Conservation (phyloP, 2,113 vertebrate genomes). For the Amphiprion percula region DNA sequence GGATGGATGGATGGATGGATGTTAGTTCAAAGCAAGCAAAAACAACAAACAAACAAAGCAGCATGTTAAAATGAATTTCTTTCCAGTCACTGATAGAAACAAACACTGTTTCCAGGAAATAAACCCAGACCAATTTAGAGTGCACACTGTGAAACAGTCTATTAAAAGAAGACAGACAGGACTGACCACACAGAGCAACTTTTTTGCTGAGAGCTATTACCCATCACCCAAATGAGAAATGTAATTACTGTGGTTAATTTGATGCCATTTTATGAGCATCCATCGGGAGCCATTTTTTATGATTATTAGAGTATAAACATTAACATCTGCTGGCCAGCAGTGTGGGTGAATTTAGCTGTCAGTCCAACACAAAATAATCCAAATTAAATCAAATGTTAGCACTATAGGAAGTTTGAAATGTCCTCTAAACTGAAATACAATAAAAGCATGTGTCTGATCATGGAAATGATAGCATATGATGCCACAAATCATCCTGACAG, state of each 20-base stretch:
- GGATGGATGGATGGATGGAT: too few relatives aligned
- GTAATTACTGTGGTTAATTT: constrained; percentile 39
- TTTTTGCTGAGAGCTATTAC: constrained; percentile 23
- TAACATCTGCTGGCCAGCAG: constrained; percentile 41
- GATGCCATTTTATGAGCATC: constrained; percentile 24
- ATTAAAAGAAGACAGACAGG: neutral
- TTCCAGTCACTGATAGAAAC: constrained; percentile 28
- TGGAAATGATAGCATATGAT: constrained; percentile 17
- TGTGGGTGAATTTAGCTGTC: constrained; percentile 13
- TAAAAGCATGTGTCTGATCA: constrained; percentile 3
- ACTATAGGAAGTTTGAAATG: neutral
- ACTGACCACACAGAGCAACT: neutral
- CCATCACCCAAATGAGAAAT: constrained; percentile 36
- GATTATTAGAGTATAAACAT: constrained; percentile 25
- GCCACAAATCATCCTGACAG: constrained; percentile 50
- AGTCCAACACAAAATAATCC: constrained; percentile 15
- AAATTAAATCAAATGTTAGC: neutral
- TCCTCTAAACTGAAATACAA: constrained; percentile 3
- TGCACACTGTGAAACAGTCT: constrained; percentile 10
- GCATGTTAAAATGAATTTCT: constrained; percentile 13
- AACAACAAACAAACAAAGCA: too few relatives aligned
- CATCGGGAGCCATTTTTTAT: constrained; percentile 25
- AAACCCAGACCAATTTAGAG: constrained; percentile 26
- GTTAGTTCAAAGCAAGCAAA: neutral
- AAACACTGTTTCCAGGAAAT: constrained; percentile 29